A percentile compares a stretch with the other conserved stretches of the same genome.
These are phyloP conservation scores for Trichonephila clavata DNA, from an alignment of 1,140 invertebrate species.

Conservation along the genomic window DNA sequence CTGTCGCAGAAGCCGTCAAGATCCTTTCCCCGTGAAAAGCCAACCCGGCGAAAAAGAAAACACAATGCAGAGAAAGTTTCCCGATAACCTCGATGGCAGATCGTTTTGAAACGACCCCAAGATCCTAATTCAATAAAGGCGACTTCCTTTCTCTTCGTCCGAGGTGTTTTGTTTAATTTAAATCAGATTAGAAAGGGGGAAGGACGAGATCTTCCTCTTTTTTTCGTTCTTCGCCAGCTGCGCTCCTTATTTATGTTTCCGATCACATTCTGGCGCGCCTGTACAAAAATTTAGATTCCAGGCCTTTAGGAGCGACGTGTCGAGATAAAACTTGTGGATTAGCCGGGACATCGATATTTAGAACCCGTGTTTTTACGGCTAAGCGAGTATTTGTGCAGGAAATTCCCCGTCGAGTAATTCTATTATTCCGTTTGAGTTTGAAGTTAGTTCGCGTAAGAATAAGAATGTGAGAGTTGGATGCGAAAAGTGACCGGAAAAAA, in stretches of 20 bases:
- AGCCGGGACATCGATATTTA: not conserved
- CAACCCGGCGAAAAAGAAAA: not conserved
- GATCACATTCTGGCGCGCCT: not conserved
- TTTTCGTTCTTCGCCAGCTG: constrained; percentile 1
- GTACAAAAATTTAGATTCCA: constrained; percentile 2
- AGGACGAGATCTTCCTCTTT: not conserved
- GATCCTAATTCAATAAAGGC: constrained; percentile 36
- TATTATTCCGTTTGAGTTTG: too few species aligned
- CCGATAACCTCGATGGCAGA: constrained; percentile 29
- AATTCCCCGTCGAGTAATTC: too few species aligned
- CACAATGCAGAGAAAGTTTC: not conserved
- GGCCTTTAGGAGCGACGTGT: not conserved
- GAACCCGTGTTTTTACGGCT: not conserved
- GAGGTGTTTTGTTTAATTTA: constrained; percentile 45
- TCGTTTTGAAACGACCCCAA: not conserved
- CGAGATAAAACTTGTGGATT: not conserved
- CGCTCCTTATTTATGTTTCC: constrained; percentile 34
- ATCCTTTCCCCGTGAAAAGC: not conserved
- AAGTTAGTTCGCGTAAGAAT: too few species aligned
- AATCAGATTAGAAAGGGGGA: not conserved
- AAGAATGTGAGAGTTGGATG: too few species aligned
- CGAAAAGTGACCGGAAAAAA: too few species aligned
- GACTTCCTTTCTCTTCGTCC: constrained; percentile 1
- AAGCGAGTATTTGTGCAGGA: too few species aligned
- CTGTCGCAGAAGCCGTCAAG: not conserved